Base-by-base conservation (phyloP, 2,888 invertebrate genomes). In the Sisyra terminalis region DNA sequence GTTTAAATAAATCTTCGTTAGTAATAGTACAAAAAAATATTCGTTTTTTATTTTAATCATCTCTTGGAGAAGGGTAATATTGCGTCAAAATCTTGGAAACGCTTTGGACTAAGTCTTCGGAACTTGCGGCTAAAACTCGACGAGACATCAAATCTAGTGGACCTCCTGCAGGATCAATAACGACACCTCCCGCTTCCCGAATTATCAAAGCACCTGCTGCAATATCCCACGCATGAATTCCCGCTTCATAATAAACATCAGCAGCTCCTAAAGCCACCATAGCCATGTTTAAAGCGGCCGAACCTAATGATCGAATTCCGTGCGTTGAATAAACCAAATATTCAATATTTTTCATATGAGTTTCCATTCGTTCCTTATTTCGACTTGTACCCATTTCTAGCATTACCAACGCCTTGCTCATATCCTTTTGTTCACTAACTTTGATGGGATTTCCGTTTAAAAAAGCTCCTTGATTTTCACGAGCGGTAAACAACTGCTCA, bases 171-270 rank as follows among this genome's bases (percentile, higher is more conserved):
- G 94, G 88, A 65, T 96, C 94, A 32, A 86, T 73, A 39, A 86
- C 77, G 11, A 82, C 76, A 3, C 96, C 97, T 2, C 97, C 97
- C 9, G 97, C 96, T 66, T 98, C 97, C 40, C 75, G 70, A 1
- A 96, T 78, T 44, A 98, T 74, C n/a, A 96, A 63, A 56, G 80
- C 80, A 0, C 89, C 93, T n/a, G 88, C 89, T 32, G 85, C 87
- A 41, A 84, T 72, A 55, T 88, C 88, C 97, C 97, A 98, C 18
- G 86, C 82, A 63, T 98, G 96, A 49, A 92, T 80, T 2, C 96
- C 96, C 66, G 79, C 87, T 61, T 96, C 94, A 56, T 81, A 85
- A 60, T 89, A 88, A 2, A 75, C 79, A 66, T 94, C 93, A 3
- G 82, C 79, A 3, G 74, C 80, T 1, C 98, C 97, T 51, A 80